Evolutionary conservation across 2,797 vertebrate species (phyloP).

Genomic region (Ciconia nigra): DNA sequence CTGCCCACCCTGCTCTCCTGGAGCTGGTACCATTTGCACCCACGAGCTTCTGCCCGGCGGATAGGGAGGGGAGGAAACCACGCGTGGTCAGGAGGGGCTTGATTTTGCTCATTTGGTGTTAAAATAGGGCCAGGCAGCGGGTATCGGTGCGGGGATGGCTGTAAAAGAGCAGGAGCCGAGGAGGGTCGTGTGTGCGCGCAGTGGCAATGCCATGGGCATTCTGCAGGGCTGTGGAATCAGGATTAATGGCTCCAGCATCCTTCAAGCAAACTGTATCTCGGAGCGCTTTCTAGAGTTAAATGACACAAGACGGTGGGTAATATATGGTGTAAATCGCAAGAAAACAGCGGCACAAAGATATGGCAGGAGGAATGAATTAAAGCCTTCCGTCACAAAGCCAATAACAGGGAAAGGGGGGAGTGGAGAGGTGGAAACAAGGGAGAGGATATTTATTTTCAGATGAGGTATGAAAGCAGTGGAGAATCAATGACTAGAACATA

Average conservation of each 20-base stretch:
- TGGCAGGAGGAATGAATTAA: conserved; percentile 64
- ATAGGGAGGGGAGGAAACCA: fast-evolving
- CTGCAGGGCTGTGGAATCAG: neutral
- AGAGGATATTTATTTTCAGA: conserved; percentile 34
- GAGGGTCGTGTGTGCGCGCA: neutral
- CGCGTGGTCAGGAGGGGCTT: neutral
- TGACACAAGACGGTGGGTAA: conserved; percentile 61
- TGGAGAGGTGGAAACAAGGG: conserved; percentile 33
- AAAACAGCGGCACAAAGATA: neutral
- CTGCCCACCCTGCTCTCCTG: fast-evolving
- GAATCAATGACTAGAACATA: neutral
- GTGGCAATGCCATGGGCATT: neutral
- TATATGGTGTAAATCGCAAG: conserved; percentile 51
- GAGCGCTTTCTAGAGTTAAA: conserved; percentile 54
- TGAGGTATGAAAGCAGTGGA: conserved; percentile 10
- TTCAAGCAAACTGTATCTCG: conserved; percentile 41
- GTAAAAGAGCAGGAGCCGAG: neutral
- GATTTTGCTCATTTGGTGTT: neutral
- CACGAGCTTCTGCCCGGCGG: fast-evolving
- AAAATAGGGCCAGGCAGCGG: neutral
- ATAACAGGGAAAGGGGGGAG: conserved; percentile 29
- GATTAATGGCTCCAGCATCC: conserved; percentile 56
- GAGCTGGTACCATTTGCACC: neutral
- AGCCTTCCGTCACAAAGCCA: conserved; percentile 53
- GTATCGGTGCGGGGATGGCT: fast-evolving